Base-by-base conservation (phyloP, 1,140 invertebrate genomes). In the Araneus ventricosus region DNA sequence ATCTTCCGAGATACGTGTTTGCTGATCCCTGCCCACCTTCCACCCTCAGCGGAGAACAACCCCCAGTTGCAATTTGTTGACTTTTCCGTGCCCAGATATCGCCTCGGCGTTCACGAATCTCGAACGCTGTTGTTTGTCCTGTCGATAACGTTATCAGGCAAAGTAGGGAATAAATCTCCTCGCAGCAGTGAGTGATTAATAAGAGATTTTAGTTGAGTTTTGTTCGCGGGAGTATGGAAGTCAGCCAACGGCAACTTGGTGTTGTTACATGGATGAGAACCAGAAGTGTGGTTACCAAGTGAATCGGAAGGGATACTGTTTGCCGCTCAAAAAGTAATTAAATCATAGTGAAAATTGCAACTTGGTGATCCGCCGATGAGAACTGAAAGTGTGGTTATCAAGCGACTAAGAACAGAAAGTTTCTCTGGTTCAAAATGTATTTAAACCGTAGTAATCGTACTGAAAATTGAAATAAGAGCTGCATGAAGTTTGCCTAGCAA, bases 51-150 rank as follows among this genome's bases (percentile, higher is more conserved):
- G 85, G 4, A 27, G 30, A 14, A 14, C 10, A 52, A 52, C 45
- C 80, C 80, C 39, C 80, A 7, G 37, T 41, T 45, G 59, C 85
- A 61, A 61, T 87, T 87, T 87, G 85, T 87, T 87, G 82, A 84
- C 82, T 84, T 84, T 84, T 41, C 37, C 27, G 70, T 75, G 70
- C 37, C 41, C 10, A 57, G 82, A 52, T 84, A 84, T 57, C 39
- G 6, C 39, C 27, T 52, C 45, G 1, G 39, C 39, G 30, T 84
- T 84, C 45, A 52, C 39, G 45, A 84, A 37, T 75, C 70, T 75
- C 34, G 30, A 57, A 30, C 24, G 41, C n/a, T 52, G 41, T 84
- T 84, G 82, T 84, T 84, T 84, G 82, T 30, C 82, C 30, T 84
- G 39, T 52, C 82, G 82, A 84, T 84, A 84, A 45, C 8, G 10